Percentiles rank a stretch among this genome's conserved stretches.
These are phyloP conservation scores for Drosophila grimshawi DNA, from an alignment of 1,140 invertebrate genomes.

Conservation along the genomic window DNA sequence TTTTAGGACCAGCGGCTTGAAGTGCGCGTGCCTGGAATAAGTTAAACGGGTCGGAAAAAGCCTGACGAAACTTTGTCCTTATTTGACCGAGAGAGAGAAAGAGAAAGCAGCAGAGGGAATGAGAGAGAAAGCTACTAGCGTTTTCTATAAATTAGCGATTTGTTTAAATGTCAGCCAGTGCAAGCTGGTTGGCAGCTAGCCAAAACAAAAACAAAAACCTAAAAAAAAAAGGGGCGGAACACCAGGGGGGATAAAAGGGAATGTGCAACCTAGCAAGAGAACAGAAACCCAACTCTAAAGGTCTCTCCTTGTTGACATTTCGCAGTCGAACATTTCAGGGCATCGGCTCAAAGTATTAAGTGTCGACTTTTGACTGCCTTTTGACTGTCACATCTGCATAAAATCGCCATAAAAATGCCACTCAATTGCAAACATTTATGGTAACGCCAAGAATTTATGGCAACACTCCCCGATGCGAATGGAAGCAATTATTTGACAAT, in stretches of 20 bases:
- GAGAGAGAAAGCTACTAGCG: conserved; percentile 13
- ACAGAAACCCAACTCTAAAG: conserved; percentile 41
- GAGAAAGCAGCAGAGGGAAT: background rate
- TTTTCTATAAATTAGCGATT: conserved; percentile 79
- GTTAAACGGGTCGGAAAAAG: conserved; percentile 58
- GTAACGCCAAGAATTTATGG: conserved; percentile 55
- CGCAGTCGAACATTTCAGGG: conserved; percentile 55
- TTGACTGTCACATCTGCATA: conserved; percentile 73
- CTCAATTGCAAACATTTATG: conserved; percentile 82
- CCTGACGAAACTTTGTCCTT: conserved; percentile 18
- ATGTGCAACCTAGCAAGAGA: conserved; percentile 2
- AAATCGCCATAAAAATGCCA: conserved; percentile 72
- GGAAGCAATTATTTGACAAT: conserved; percentile 38
- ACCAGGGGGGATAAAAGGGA: background rate
- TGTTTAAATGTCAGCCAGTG: conserved; percentile 71
- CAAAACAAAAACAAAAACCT: background rate
- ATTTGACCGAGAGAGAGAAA: background rate
- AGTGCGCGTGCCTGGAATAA: conserved; percentile 67
- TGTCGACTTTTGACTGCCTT: conserved; percentile 37
- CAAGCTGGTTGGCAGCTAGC: conserved; percentile 18
- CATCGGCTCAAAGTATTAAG: conserved; percentile 4
- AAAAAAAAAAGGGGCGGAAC: background rate
- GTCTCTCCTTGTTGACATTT: conserved; percentile 73
- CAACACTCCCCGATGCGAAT: conserved; percentile 4
- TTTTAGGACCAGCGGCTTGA: conserved; percentile 34